phyloP scores from a whole-genome alignment of 2,113 vertebrate species.

The Prolemur simus region DNA sequence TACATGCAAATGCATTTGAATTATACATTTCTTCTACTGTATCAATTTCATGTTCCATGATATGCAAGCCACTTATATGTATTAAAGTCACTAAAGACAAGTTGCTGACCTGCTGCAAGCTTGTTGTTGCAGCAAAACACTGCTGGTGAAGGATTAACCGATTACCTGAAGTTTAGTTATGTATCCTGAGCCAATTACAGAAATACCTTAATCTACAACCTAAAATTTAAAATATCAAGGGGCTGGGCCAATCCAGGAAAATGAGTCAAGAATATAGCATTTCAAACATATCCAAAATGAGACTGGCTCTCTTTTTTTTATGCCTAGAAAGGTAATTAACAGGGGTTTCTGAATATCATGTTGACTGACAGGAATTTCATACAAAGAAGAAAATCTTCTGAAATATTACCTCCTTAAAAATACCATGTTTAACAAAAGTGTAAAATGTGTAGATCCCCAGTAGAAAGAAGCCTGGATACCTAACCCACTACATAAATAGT shows the following conservation, averaged over 20 bases:
- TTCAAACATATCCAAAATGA: not conserved
- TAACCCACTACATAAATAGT: not conserved
- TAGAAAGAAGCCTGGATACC: not conserved
- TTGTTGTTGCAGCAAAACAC: not conserved
- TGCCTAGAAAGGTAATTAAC: not conserved
- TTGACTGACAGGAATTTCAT: conserved; percentile 7
- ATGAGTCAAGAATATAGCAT: conserved; percentile 13
- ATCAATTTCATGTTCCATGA: not conserved
- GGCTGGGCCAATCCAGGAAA: not conserved
- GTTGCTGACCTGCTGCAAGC: not conserved
- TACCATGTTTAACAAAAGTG: not conserved
- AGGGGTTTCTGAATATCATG: not conserved
- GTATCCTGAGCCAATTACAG: not conserved
- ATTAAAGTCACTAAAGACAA: not conserved
- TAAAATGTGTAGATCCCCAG: not conserved
- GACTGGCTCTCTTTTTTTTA: not conserved
- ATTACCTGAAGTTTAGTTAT: not conserved
- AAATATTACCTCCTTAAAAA: conserved; percentile 21
- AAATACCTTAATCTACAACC: conserved; percentile 18
- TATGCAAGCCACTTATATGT: not conserved
- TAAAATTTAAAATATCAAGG: conserved; percentile 20
- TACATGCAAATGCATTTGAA: not conserved
- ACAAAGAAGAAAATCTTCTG: conserved; percentile 16
- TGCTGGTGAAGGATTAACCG: not conserved
- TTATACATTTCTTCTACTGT: not conserved